phyloP scores from a whole-genome alignment of 2,888 invertebrate species.

The Chromoteleia sp. region DNA sequence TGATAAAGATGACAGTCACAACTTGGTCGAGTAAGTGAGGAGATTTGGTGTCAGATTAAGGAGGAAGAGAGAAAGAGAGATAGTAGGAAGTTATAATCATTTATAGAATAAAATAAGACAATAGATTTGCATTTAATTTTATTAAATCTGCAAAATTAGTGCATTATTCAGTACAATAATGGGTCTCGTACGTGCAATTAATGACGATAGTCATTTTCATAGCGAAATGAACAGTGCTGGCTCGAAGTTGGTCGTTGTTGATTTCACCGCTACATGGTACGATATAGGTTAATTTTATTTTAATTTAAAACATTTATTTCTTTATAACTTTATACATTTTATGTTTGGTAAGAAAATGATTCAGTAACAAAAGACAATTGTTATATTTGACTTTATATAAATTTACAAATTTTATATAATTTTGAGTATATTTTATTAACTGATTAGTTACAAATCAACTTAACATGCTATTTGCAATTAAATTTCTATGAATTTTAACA shows the following conservation, averaged over 20 bases:
- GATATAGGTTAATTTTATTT: conserved; percentile 77
- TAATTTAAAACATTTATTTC: neutral
- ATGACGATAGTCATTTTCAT: conserved; percentile 93
- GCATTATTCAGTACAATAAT: conserved; percentile 77
- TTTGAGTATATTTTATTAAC: no score
- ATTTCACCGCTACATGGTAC: conserved; percentile 97
- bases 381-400: no score
- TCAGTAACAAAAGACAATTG: no score
- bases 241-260: conserved; percentile 95
- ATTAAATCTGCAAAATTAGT: neutral
- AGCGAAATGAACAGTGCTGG: conserved; percentile 93
- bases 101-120: neutral
- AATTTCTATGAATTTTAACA: no score
- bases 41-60: no score
- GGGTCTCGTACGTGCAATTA: conserved; percentile 88
- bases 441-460: no score
- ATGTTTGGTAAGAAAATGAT: neutral
- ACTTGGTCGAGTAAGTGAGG: no score
- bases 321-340: neutral
- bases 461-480: no score
- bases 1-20: no score
- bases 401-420: no score
- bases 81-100: neutral
- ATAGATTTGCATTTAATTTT: neutral
- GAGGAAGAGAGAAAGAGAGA: no score